Conservation (phyloP, 1,140 invertebrate species). For the Phymastichus coffea region DNA sequence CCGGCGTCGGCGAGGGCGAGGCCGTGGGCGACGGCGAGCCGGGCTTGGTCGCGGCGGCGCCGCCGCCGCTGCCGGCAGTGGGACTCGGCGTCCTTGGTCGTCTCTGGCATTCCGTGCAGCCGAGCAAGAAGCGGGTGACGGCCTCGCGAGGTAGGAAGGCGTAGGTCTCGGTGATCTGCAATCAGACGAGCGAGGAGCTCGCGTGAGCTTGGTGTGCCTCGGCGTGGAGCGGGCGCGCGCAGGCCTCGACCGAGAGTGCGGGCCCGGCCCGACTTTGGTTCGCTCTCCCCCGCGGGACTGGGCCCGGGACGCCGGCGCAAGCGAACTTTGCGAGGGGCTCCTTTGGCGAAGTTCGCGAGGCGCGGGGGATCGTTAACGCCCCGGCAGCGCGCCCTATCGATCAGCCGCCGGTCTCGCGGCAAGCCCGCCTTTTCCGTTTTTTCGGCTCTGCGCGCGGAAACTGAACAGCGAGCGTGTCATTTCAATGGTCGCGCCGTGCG, state of each 20-base stretch:
- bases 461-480: too few relatives aligned
- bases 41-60: background rate
- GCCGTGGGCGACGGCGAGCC: background rate
- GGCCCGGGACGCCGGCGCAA: too few relatives aligned
- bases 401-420: too few relatives aligned
- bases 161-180: conserved; percentile 92
- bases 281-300: background rate
- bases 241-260: background rate
- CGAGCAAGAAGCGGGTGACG: conserved; percentile 90
- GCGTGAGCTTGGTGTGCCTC: too few relatives aligned
- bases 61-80: conserved; percentile 36
- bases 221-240: background rate
- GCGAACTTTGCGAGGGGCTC: conserved; percentile 34
- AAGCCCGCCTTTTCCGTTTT: too few relatives aligned
- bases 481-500: too few relatives aligned
- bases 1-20: conserved; percentile 15
- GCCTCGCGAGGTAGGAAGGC: conserved; percentile 93
- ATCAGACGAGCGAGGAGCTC: conserved; percentile 43
- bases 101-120: conserved; percentile 90
- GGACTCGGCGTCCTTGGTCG: conserved; percentile 75
- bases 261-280: background rate
- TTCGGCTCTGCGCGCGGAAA: too few relatives aligned
- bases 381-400: too few relatives aligned
- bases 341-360: conserved; percentile 31
- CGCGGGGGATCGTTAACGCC: conserved; percentile 6